Percentiles rank a stretch among this genome's conserved stretches.
phyloP scores from a whole-genome alignment of 2,797 vertebrate genomes.

The Cetoscarus ocellatus region DNA sequence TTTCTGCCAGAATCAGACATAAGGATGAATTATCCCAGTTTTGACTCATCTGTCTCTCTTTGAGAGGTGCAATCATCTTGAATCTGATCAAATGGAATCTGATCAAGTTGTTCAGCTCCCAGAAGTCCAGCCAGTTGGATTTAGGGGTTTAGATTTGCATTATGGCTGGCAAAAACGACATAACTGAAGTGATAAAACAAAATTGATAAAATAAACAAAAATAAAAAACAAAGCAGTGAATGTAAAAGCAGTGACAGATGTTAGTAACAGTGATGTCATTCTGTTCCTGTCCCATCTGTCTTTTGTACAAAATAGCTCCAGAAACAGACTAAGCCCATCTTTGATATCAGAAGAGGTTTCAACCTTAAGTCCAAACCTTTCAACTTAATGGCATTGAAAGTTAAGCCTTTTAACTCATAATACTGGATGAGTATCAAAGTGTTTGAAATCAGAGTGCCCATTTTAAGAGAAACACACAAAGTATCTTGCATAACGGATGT shows the following conservation, averaged over 20 bases:
- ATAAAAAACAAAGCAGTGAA: not conserved
- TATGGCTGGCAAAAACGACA: not conserved
- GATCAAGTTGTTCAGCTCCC: not conserved
- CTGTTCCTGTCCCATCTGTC: not conserved
- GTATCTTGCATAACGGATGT: not conserved
- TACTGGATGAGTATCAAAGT: not conserved
- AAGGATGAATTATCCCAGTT: too few species aligned
- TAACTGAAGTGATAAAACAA: not conserved
- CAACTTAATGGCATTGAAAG: not conserved
- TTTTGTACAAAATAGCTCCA: not conserved
- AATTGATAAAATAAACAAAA: too few species aligned
- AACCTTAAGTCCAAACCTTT: not conserved
- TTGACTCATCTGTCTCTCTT: not conserved
- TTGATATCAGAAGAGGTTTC: not conserved
- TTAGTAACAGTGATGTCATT: not conserved
- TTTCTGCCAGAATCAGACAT: not conserved
- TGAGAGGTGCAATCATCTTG: not conserved
- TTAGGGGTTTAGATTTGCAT: not conserved
- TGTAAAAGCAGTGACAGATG: not conserved
- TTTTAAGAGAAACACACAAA: not conserved
- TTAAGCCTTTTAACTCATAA: not conserved
- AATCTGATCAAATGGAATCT: not conserved
- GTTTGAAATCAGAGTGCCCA: not conserved
- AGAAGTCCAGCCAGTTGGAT: not conserved
- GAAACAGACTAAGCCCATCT: not conserved